Evolutionary conservation across 2,888 invertebrate species (phyloP).

Genomic region (Cantharis rustica): DNA sequence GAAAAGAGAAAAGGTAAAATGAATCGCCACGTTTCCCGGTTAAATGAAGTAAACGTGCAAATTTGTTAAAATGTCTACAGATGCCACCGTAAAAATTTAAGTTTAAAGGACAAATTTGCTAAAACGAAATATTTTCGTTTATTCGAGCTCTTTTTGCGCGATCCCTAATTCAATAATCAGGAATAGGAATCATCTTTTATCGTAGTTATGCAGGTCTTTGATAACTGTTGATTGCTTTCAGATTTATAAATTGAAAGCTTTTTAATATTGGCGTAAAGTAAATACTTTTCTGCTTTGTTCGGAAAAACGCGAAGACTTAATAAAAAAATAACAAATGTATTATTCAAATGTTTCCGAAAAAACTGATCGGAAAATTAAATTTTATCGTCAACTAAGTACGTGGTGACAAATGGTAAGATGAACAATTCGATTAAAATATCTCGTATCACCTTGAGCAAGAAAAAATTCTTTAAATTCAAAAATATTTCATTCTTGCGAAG

Average conservation of each 20-base stretch:
- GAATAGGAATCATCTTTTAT: slow-evolving; percentile 21
- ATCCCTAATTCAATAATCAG: slow-evolving; percentile 26
- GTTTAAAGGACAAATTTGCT: slow-evolving; percentile 20
- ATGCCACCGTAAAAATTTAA: slow-evolving; percentile 30
- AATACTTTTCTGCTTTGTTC: not conserved
- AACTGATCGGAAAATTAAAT: not conserved
- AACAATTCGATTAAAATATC: not conserved
- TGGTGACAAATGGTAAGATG: not conserved
- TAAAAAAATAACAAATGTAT: not conserved
- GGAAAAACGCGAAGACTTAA: not conserved
- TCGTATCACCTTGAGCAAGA: not conserved
- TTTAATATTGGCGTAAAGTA: not conserved
- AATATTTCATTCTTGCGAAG: not conserved
- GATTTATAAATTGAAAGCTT: not conserved
- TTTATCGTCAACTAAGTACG: not conserved
- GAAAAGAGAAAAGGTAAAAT: slow-evolving; percentile 33
- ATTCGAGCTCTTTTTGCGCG: slow-evolving; percentile 20
- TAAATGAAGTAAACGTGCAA: slow-evolving; percentile 42
- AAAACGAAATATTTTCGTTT: slow-evolving; percentile 27
- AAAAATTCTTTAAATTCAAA: not conserved
- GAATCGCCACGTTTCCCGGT: slow-evolving; percentile 37
- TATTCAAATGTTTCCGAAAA: not conserved
- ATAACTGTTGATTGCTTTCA: slow-evolving; percentile 12
- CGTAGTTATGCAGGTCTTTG: slow-evolving; percentile 14
- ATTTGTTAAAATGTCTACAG: slow-evolving; percentile 42